Base-by-base conservation (phyloP, 2,113 vertebrate species). In the Columba livia region DNA sequence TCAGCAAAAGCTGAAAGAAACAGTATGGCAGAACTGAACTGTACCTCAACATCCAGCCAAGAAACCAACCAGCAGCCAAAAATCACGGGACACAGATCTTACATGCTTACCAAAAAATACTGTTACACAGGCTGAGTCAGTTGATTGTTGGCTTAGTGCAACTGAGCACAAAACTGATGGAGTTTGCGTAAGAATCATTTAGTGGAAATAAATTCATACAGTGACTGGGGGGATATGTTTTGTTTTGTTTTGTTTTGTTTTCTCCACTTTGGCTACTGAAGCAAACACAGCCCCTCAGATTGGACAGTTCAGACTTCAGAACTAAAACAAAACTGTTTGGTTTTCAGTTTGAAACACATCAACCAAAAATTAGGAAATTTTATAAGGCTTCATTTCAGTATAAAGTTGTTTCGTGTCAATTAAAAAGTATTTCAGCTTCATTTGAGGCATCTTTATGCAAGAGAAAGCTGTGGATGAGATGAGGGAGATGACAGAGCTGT, bases 1-100 rank as follows among this genome's bases (percentile, higher is more conserved):
- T 93, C 95, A 96, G 94, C 87, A 92, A 85, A 94, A 85, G 77
- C 50, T 62, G 72, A 90, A 94, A 95, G 84, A 75, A 94, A 66
- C 21, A 61, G 61, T 65, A 69, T 81, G 40, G 57, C 77, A 85
- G 87, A 75, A 69, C 32, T 82, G 72, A 88, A 83, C 85, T 80
- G 89, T 88, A 79, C 53, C 65, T 87, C 65, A 93, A 18, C 64
- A 64, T 72, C 50, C 58, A 78, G 83, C 80, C 90, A 96, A 85
- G 79, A 88, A 84, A 85, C 20, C n/a, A 73, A 56, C 9, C 50
- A 88, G 70, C 42, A 10, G 44, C 70, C 82, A 84, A 86, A 90
- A 91, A 72, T 75, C 77, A 62, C 5, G 9, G 48, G 88, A 89
- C 79, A 54, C 38, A 58, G 57, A 78, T 79, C 85, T 84, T 72